Percentiles rank a stretch among this genome's conserved stretches.
Evolutionary conservation across 1,140 invertebrate genomes (phyloP).

Genomic region (Calliphora vicina): DNA sequence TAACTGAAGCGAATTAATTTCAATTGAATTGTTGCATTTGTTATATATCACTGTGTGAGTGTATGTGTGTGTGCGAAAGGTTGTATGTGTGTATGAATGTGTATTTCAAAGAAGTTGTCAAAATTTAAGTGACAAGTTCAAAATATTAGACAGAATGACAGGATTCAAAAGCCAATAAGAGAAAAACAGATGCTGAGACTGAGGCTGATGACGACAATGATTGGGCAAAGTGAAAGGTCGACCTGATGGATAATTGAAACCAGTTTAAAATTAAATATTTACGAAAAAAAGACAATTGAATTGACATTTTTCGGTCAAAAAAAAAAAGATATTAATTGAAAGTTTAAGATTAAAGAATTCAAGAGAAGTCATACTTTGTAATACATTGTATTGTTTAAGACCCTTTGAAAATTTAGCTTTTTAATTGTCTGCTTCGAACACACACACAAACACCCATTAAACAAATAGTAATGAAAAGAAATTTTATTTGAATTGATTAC

Average conservation of each 20-base stretch:
- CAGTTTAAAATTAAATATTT: neutral
- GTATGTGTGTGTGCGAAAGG: too few species aligned
- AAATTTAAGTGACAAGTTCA: constrained; percentile 29
- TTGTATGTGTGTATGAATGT: too few species aligned
- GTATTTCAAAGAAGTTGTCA: constrained; percentile 12
- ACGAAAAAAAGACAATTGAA: neutral
- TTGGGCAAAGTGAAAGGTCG: neutral
- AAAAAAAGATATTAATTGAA: neutral
- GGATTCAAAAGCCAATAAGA: neutral
- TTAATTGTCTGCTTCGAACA: neutral
- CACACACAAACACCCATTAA: too few species aligned
- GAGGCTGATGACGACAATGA: neutral
- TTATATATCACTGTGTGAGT: neutral
- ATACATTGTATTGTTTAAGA: neutral
- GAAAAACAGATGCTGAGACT: neutral
- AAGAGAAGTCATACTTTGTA: neutral
- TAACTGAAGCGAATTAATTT: constrained; percentile 3
- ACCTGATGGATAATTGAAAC: neutral
- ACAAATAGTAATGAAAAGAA: too few species aligned
- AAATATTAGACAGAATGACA: constrained; percentile 9
- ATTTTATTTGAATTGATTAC: neutral
- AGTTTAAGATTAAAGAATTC: neutral
- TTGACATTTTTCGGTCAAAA: neutral
- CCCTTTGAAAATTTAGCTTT: neutral
- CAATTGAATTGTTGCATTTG: neutral